phyloP scores from a whole-genome alignment of 1,140 invertebrate species.

The Venustaconcha ellipsiformis region DNA sequence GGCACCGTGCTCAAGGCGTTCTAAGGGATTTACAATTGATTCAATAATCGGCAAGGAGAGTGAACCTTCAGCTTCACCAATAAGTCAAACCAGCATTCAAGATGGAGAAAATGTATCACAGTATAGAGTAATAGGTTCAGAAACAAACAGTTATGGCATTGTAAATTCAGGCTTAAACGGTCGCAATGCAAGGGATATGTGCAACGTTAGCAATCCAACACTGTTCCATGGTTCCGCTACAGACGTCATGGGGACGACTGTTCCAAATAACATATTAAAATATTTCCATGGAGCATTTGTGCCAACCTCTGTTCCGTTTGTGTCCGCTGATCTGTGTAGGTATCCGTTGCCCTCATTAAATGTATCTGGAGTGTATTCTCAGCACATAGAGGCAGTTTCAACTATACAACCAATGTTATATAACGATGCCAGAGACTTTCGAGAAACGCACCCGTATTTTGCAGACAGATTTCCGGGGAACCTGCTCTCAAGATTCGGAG shows the following conservation, averaged over 20 bases:
- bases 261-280: no score
- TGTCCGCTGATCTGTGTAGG: not conserved
- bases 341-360: constrained; percentile 11
- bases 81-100: no score
- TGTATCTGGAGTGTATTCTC: constrained; percentile 10
- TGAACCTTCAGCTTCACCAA: not conserved
- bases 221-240: no score
- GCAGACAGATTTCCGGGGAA: constrained; percentile 25
- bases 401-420: constrained; percentile 26
- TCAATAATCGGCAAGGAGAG: constrained; percentile 26
- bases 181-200: no score
- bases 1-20: constrained; percentile 2
- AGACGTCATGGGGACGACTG: no score
- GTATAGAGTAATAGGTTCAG: no score
- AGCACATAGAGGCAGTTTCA: constrained; percentile 14
- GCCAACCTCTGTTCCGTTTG: no score
- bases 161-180: no score
- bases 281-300: no score
- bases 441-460: constrained; percentile 27
- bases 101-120: no score
- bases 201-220: no score
- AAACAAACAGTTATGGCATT: no score
- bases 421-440: constrained; percentile 16
- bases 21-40: constrained; percentile 26
- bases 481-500: constrained; percentile 26